Conservation (phyloP, 2,113 vertebrate species). For the Prochilodus magdalenae region DNA sequence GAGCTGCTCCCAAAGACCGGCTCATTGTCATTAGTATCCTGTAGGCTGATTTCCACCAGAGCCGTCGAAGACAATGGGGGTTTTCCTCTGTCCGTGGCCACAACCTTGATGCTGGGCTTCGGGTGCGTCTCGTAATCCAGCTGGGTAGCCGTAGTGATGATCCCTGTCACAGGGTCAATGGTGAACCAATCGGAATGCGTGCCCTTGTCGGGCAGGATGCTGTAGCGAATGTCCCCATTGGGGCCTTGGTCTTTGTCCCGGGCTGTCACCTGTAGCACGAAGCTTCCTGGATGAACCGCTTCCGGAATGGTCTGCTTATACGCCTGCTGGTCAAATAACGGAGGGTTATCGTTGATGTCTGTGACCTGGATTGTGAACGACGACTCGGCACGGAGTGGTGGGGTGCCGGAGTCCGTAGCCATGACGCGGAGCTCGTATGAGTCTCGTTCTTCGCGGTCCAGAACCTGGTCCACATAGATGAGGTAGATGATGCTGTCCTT, state of each 20-base stretch:
- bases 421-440: conserved; percentile 92
- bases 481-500: conserved; percentile 99
- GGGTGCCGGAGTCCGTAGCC: conserved; percentile 92
- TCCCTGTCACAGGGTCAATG: conserved; percentile 89
- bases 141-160: conserved; percentile 88
- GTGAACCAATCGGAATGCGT: conserved; percentile 88
- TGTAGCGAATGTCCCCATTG: conserved; percentile 91
- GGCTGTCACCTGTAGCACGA: conserved; percentile 94
- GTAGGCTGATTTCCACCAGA: conserved; percentile 86
- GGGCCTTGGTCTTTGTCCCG: conserved; percentile 94
- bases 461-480: conserved; percentile 91
- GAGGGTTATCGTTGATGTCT: conserved; percentile 95
- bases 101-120: conserved; percentile 86
- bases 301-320: conserved; percentile 93
- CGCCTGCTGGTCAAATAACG: conserved; percentile 90
- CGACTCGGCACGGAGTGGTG: conserved; percentile 91
- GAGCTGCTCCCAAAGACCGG: conserved; percentile 88
- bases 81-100: conserved; percentile 87
- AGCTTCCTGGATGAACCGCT: conserved; percentile 92
- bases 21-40: conserved; percentile 95
- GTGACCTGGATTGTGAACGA: conserved; percentile 93
- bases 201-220: conserved; percentile 80
- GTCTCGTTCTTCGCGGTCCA: conserved; percentile 95
- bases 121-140: conserved; percentile 94
- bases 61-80: conserved; percentile 88